Conservation (phyloP, 2,888 invertebrate species). For the Papilio demoleus region DNA sequence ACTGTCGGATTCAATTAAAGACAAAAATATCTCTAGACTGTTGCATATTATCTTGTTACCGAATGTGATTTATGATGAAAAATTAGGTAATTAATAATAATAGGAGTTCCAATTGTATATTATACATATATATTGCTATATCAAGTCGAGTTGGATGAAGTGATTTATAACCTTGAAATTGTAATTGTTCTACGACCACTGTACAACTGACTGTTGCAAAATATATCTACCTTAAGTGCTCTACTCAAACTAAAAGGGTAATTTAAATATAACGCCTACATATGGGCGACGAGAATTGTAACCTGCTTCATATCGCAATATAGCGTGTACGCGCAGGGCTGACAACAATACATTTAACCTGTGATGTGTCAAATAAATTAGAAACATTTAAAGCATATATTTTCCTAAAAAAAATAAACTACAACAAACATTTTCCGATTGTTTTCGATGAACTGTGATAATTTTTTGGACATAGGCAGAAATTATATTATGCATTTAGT, state of each 20-base stretch:
- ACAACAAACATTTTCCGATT: constrained; percentile 19
- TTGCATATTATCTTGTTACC: constrained; percentile 77
- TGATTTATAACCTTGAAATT: constrained; percentile 46
- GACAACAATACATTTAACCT: constrained; percentile 25
- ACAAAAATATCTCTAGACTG: constrained; percentile 65
- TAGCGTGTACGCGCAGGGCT: constrained; percentile 2
- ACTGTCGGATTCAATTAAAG: constrained; percentile 37
- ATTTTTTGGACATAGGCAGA: constrained; percentile 24
- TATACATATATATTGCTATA: constrained; percentile 74
- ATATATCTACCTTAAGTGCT: constrained; percentile 39
- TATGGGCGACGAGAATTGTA: constrained; percentile 5
- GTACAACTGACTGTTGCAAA: constrained; percentile 41
- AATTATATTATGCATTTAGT: constrained; percentile 34
- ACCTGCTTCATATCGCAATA: constrained; percentile 10
- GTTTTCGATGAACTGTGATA: constrained; percentile 34
- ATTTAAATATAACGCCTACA: constrained; percentile 31
- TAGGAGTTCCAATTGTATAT: constrained; percentile 84
- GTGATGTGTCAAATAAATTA: constrained; percentile 34
- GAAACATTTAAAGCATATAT: constrained; percentile 27
- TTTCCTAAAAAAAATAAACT: constrained; percentile 33
- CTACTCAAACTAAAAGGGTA: constrained; percentile 37
- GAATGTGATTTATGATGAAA: constrained; percentile 77
- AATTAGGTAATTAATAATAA: constrained; percentile 82
- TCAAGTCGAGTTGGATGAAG: constrained; percentile 56
- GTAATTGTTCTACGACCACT: constrained; percentile 44